Conservation (phyloP, 92 coral and sea anemone genomes). For the Phenganax stokvisi region DNA sequence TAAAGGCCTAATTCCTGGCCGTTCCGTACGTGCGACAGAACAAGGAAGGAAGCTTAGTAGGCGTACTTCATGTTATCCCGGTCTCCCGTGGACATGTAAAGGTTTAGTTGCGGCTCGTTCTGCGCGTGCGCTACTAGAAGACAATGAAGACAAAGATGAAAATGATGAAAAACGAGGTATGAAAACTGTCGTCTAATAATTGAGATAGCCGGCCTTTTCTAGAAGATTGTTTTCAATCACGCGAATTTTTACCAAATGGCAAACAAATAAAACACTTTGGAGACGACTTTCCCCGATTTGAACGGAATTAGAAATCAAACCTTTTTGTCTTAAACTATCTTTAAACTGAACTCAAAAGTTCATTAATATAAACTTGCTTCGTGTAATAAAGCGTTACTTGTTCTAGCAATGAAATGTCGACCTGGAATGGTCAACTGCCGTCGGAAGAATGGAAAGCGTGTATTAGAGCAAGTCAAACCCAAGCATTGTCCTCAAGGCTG, state of each 20-base stretch:
- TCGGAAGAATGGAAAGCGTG: not conserved
- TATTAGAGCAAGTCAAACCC: not conserved
- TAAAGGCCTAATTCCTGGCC: not conserved
- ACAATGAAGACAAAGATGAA: not conserved
- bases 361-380: too few relatives aligned
- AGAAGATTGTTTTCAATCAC: too few relatives aligned
- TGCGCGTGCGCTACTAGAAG: not conserved
- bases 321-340: too few relatives aligned
- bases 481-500: conserved; percentile 23
- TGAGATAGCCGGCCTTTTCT: too few relatives aligned
- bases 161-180: not conserved
- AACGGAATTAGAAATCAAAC: too few relatives aligned
- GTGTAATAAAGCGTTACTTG: too few relatives aligned
- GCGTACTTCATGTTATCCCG: not conserved
- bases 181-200: too few relatives aligned
- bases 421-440: conserved; percentile 27
- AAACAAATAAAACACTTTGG: too few relatives aligned
- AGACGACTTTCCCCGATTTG: too few relatives aligned
- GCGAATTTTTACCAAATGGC: too few relatives aligned
- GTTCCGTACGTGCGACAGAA: not conserved
- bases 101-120: not conserved
- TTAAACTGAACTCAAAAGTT: too few relatives aligned
- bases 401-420: conserved; percentile 16
- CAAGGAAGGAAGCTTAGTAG: not conserved
- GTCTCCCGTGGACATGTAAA: not conserved